Percentiles rank a stretch among this genome's conserved stretches.
phyloP scores from a whole-genome alignment of 2,888 invertebrate species.

The Thereva nobilitata region DNA sequence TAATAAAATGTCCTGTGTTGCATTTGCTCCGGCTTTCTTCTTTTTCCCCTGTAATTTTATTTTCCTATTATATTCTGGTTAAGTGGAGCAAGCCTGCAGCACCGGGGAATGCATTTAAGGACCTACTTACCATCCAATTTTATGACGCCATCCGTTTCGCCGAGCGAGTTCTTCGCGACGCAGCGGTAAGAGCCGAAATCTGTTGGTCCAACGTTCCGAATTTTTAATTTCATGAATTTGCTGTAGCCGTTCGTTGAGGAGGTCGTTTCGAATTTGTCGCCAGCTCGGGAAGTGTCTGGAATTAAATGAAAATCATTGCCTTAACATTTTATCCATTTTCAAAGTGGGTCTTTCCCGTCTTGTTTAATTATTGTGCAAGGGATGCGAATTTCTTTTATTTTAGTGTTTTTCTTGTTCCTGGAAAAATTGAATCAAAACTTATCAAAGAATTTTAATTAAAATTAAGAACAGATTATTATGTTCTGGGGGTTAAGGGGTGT shows the following conservation, averaged over 20 bases:
- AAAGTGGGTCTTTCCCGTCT: not conserved
- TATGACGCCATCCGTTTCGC: constrained; percentile 87
- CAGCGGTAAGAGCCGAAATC: constrained; percentile 90
- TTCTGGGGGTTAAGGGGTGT: too few relatives aligned
- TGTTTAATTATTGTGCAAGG: not conserved
- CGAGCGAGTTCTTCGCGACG: constrained; percentile 88
- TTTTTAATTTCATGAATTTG: constrained; percentile 89
- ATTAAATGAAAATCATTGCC: constrained; percentile 25
- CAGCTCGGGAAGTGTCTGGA: constrained; percentile 70
- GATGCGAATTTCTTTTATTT: not conserved
- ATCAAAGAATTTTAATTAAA: too few relatives aligned
- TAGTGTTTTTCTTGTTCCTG: not conserved
- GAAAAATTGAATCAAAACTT: too few relatives aligned
- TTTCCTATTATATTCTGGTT: not conserved
- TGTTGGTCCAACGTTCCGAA: constrained; percentile 74
- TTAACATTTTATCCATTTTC: not conserved
- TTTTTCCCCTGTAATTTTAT: not conserved
- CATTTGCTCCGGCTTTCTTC: not conserved
- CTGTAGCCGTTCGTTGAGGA: constrained; percentile 84
- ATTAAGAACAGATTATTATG: too few relatives aligned
- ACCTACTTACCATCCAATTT: constrained; percentile 79
- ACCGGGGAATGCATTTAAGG: constrained; percentile 2
- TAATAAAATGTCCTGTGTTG: constrained; percentile 36
- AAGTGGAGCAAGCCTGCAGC: constrained; percentile 2
- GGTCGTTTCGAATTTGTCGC: constrained; percentile 85